Conservation (phyloP, 2,113 vertebrate species). For the Caranx ignobilis region DNA sequence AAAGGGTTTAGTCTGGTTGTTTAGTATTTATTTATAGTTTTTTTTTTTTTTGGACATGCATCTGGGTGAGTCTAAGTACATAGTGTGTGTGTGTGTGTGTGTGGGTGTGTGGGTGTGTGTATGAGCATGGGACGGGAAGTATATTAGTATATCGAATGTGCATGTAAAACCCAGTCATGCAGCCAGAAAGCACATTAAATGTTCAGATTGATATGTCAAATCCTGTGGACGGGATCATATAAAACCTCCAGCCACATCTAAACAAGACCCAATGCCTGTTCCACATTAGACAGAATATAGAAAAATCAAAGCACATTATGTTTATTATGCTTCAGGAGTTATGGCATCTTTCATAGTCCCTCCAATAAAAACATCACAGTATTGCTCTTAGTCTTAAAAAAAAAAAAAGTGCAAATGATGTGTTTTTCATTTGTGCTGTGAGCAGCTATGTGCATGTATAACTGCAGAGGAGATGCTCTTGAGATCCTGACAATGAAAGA, state of each 20-base stretch:
- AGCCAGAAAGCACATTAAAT: slow-evolving; percentile 54
- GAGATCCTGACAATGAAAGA: slow-evolving; percentile 29
- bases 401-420: slow-evolving; percentile 36
- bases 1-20: not conserved
- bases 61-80: not conserved
- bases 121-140: not conserved
- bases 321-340: slow-evolving; percentile 70
- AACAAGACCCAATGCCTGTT: slow-evolving; percentile 41
- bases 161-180: slow-evolving; percentile 59
- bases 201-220: slow-evolving; percentile 61
- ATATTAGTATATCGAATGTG: slow-evolving; percentile 19
- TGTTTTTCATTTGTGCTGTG: slow-evolving; percentile 41
- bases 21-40: not conserved
- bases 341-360: slow-evolving; percentile 57
- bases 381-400: slow-evolving; percentile 60
- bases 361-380: slow-evolving; percentile 64
- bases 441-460: slow-evolving; percentile 41
- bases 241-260: slow-evolving; percentile 32
- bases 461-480: slow-evolving; percentile 26
- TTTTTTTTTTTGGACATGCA: not conserved
- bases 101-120: slow-evolving; percentile 15
- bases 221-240: slow-evolving; percentile 43
- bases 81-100: slow-evolving; percentile 18
- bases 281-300: slow-evolving; percentile 51
- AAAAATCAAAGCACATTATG: slow-evolving; percentile 70